Base-by-base conservation (phyloP, 2,888 invertebrate species). In the Odontomyia ornata region DNA sequence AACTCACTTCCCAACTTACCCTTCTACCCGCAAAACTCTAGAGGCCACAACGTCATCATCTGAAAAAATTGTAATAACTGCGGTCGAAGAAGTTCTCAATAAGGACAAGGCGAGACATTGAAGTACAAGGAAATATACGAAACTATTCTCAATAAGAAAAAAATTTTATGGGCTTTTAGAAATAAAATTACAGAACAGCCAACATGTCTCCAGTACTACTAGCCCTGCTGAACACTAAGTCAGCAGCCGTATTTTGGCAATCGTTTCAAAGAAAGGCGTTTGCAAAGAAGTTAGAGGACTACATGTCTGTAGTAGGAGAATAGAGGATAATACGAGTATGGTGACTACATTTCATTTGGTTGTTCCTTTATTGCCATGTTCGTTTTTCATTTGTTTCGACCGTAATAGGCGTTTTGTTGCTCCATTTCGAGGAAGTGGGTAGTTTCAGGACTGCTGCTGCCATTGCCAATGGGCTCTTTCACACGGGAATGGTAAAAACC, bases 391-490 rank as follows among this genome's bases (percentile, higher is more conserved):
- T 69, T 47, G 69, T 69, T 46, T 47, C 69, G 27, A 69, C 47
- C 47, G 47, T 25, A 69, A 47, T 47, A 69, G 69, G 69, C 69
- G 69, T 69, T 69, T 69, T 69, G 69, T 69, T 47, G 69, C 30
- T 21, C 47, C 69, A 47, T 69, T 67, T 69, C 47, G 13, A 13
- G 30, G 47, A 47, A 23, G 47, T 47, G 47, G 47, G 47, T 69
- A 69, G 67, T 67, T 67, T 67, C 23, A n/a, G 46, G 11, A 18
- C 43, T 69, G 25, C 69, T 43, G n/a, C 21, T 30, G 64, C 64
- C 57, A 60, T 25, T 27, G n/a, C n/a, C n/a, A n/a, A n/a, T n/a
- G n/a, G n/a, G n/a, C n/a, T n/a, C n/a, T n/a, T n/a, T n/a, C n/a
- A n/a, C n/a, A n/a, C n/a, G n/a, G n/a, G n/a, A n/a, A n/a, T n/a